Conservation (phyloP, 2,113 vertebrate genomes). For the Esox niger region DNA sequence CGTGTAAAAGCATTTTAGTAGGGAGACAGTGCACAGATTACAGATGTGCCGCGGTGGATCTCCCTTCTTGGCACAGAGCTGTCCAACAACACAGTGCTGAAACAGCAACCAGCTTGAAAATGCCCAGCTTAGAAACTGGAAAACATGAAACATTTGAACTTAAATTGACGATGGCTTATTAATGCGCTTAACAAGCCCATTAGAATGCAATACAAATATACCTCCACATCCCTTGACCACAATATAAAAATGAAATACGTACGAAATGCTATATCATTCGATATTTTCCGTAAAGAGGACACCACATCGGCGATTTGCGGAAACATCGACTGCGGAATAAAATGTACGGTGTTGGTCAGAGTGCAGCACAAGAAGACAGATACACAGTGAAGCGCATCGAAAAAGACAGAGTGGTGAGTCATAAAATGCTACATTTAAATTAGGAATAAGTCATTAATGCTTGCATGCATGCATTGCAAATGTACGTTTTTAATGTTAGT, state of each 20-base stretch:
- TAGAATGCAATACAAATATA: background rate
- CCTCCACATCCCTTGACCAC: background rate
- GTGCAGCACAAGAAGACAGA: background rate
- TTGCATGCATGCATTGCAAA: background rate
- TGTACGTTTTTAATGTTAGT: no score
- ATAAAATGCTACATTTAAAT: background rate
- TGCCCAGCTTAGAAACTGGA: background rate
- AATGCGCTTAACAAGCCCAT: background rate
- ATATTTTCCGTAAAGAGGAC: constrained; percentile 32
- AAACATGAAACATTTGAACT: background rate
- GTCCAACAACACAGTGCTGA: constrained; percentile 64
- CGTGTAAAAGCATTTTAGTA: background rate
- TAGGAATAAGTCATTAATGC: background rate
- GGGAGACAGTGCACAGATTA: constrained; percentile 2
- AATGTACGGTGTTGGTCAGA: constrained; percentile 11
- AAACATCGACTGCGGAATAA: constrained; percentile 58
- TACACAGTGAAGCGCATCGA: background rate
- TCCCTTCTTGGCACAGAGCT: constrained; percentile 53
- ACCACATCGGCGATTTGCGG: constrained; percentile 33
- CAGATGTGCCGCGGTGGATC: constrained; percentile 54
- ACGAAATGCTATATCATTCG: constrained; percentile 1
- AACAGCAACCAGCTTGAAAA: constrained; percentile 13
- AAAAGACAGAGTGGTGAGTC: constrained; percentile 19
- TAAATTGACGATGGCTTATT: no score
- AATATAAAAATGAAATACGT: background rate